Conservation (phyloP, 2,888 invertebrate species). For the Callinectes sapidus region DNA sequence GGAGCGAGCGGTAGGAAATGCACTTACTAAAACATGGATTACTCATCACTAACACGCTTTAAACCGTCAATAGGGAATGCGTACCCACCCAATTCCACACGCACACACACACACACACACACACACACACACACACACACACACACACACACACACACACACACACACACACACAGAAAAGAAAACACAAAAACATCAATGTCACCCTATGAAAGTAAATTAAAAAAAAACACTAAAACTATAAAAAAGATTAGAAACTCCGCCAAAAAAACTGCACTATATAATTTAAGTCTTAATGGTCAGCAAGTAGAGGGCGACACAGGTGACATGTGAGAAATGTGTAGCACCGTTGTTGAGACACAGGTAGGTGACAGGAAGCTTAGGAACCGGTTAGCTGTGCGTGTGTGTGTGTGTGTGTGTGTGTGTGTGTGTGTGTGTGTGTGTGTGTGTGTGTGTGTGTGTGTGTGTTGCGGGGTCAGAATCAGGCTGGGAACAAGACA, state of each 20-base stretch:
- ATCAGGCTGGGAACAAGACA: constrained; percentile 1
- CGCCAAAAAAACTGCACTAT: background rate
- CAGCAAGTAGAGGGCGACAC: background rate
- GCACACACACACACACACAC: background rate
- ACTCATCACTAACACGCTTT: too few relatives aligned
- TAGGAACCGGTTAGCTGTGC: background rate
- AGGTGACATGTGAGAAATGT: background rate
- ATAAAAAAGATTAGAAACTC: too few relatives aligned
- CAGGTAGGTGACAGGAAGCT: background rate
- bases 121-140: background rate
- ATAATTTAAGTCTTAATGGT: background rate
- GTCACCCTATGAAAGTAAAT: background rate
- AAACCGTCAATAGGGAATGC: too few relatives aligned
- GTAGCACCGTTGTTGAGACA: background rate
- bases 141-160: background rate
- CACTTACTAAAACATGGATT: background rate
- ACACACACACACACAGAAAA: background rate
- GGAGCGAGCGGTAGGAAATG: too few relatives aligned
- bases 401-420: background rate
- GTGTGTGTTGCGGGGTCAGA: background rate
- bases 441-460: background rate
- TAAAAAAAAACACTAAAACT: background rate
- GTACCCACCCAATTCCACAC: background rate
- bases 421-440: background rate
- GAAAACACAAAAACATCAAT: background rate